phyloP scores from a whole-genome alignment of 30 jellyfish, hydroid and myxozoan genomes.

The Rhopilema esculentum region DNA sequence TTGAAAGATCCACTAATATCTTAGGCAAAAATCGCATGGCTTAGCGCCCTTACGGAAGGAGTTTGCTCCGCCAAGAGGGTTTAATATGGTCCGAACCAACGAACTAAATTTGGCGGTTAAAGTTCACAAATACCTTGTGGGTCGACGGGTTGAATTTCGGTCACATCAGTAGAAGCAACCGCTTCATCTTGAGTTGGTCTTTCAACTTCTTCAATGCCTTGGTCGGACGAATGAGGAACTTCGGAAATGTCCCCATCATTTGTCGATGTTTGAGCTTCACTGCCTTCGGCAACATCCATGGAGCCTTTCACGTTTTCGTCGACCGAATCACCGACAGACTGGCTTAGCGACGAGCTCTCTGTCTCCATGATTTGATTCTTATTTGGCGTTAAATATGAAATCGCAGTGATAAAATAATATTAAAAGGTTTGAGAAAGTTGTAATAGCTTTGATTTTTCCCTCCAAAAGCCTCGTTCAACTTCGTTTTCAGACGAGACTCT shows the following conservation, averaged over 20 bases:
- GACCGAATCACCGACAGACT: conserved; percentile 3
- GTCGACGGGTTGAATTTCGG: conserved; percentile 14
- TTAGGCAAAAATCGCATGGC: too few relatives aligned
- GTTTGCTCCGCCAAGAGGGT: neutral
- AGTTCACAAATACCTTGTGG: conserved; percentile 41
- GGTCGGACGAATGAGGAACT: conserved; percentile 22
- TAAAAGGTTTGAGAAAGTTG: neutral
- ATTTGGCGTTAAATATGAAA: neutral
- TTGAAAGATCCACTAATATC: too few relatives aligned
- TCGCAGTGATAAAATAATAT: neutral
- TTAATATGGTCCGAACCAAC: neutral
- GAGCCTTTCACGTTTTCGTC: neutral
- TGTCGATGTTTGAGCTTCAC: conserved; percentile 4
- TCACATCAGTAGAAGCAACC: conserved; percentile 13
- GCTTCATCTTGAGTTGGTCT: conserved; percentile 33
- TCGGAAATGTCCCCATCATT: conserved; percentile 1
- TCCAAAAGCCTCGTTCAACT: conserved; percentile 82
- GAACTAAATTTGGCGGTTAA: conserved; percentile 30
- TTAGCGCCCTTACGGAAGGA: neutral
- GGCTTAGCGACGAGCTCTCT: conserved; percentile 5
- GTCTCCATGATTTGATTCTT: neutral
- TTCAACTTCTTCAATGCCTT: neutral
- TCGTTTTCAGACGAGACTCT: conserved; percentile 81
- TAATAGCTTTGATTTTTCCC: conserved; percentile 69
- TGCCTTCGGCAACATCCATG: conserved; percentile 21